Evolutionary conservation across 2,888 invertebrate species (phyloP), one percentile per base, ranked within the genome.

Genomic region (Neuroscelio doddi): DNA sequence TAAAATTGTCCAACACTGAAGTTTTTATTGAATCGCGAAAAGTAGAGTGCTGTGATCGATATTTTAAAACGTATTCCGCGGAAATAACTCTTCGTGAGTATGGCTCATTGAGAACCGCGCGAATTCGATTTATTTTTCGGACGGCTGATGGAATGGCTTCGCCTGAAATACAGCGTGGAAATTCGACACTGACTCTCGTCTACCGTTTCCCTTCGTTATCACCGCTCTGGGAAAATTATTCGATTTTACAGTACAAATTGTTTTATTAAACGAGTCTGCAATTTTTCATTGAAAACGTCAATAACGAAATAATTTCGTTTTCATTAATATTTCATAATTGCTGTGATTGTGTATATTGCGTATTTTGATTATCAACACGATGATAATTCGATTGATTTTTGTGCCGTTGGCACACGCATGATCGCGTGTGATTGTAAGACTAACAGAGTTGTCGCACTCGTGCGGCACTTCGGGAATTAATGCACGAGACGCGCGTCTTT

Each of bases 91-190:
- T 79, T 76, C 79, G 80, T 80, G 79, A 75, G 73, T 74, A 66
- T 71, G 59, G 73, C 74, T 75, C 77, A 71, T 79, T 71, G 69
- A 69, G 42, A 68, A 68, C 70, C 77, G 76, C 65, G 80, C 73
- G 76, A 80, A 80, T 78, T 76, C 78, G 76, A 80, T 80, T 80
- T 78, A 78, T 71, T 72, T 75, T 75, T 53, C 64, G 26, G 49
- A 46, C 32, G 24, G 42, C 56, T 36, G 41, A 41, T 57, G 68
- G 52, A 62, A 69, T 44, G 57, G 64, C 57, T 58, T 59, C 53
- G 70, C 55, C 38, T 46, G 64, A 71, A 64, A 71, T 69, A 64
- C 70, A 61, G 47, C 59, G 64, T 51, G 64, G 76, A 71, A 77
- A 77, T 68, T 69, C 68, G 75, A 77, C 74, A 76, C 70, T 29